These are phyloP conservation scores for Ecliptopera silaceata DNA, from an alignment of 2,888 invertebrate species.

Conservation along the genomic window DNA sequence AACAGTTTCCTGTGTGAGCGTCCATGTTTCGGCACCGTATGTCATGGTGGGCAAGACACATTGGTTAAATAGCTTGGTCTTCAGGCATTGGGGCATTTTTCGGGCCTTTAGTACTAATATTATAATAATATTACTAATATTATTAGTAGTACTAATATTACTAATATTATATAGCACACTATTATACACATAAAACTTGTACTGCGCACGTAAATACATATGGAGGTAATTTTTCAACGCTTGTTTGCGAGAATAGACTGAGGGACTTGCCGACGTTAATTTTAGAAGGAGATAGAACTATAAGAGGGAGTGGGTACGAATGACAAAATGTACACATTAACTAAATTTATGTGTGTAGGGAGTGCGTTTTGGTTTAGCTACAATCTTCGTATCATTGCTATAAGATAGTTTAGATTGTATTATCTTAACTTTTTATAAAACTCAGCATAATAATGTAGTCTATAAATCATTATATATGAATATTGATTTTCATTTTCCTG, in stretches of 20 bases:
- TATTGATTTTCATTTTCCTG: conserved; percentile 21
- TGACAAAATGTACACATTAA: conserved; percentile 62
- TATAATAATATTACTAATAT: no score
- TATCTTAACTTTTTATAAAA: conserved; percentile 2
- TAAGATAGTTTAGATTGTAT: not conserved
- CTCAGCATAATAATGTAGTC: not conserved
- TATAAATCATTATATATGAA: conserved; percentile 7
- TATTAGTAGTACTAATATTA: no score
- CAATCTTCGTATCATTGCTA: conserved; percentile 27
- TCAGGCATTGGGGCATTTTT: no score
- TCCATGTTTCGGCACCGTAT: no score
- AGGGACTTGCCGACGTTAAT: conserved; percentile 61
- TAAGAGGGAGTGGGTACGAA: conserved; percentile 43
- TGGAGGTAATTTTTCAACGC: conserved; percentile 61
- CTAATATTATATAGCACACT: conserved; percentile 50
- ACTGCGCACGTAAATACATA: conserved; percentile 27
- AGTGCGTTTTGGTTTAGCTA: conserved; percentile 41
- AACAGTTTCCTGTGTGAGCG: no score
- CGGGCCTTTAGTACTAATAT: no score
- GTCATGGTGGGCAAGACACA: no score
- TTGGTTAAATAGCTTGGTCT: no score
- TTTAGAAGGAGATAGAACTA: conserved; percentile 63
- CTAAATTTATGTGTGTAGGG: conserved; percentile 62
- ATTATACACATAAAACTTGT: conserved; percentile 32
- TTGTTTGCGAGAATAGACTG: conserved; percentile 52